Percentiles rank a stretch among this genome's conserved stretches.
These are phyloP conservation scores for Papilio polyxenes DNA, from an alignment of 1,140 invertebrate genomes.

Conservation along the genomic window DNA sequence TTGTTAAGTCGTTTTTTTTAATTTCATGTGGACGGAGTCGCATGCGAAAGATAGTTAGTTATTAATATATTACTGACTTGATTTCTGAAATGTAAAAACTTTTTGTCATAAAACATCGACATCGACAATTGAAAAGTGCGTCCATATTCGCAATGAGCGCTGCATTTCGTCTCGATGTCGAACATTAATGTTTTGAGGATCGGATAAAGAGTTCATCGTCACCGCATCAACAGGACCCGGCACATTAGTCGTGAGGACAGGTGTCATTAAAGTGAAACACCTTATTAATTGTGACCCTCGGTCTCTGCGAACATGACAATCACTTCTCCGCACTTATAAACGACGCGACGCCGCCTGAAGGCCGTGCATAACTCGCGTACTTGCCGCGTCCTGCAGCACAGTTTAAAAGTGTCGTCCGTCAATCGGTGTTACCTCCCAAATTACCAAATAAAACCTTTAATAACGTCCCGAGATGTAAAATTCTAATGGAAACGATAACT, in stretches of 20 bases:
- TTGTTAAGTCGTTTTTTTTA: too few relatives aligned
- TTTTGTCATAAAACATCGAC: too few relatives aligned
- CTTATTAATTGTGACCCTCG: conserved; percentile 26
- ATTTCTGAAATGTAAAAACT: too few relatives aligned
- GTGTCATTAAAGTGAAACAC: conserved; percentile 30
- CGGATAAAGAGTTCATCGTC: conserved; percentile 29
- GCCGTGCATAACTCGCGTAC: conserved; percentile 12
- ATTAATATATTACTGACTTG: too few relatives aligned
- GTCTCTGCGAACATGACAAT: not conserved
- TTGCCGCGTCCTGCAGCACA: not conserved
- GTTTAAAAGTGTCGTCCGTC: conserved; percentile 41
- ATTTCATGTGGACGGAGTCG: too few relatives aligned
- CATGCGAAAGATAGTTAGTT: too few relatives aligned
- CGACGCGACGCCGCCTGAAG: not conserved
- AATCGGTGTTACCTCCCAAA: conserved; percentile 40
- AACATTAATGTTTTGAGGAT: conserved; percentile 1
- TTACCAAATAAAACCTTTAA: conserved; percentile 44
- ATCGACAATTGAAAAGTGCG: too few relatives aligned
- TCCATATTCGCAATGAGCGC: not conserved
- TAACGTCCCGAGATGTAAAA: conserved; percentile 42
- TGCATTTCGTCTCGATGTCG: not conserved
- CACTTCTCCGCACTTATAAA: not conserved
- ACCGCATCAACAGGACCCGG: conserved; percentile 10
- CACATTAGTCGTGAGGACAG: conserved; percentile 29
- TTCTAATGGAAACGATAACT: conserved; percentile 63